Evolutionary conservation across 2,888 invertebrate genomes (phyloP), one percentile per base, ranked within the genome.

Genomic region (Cheilosia vernalis): DNA sequence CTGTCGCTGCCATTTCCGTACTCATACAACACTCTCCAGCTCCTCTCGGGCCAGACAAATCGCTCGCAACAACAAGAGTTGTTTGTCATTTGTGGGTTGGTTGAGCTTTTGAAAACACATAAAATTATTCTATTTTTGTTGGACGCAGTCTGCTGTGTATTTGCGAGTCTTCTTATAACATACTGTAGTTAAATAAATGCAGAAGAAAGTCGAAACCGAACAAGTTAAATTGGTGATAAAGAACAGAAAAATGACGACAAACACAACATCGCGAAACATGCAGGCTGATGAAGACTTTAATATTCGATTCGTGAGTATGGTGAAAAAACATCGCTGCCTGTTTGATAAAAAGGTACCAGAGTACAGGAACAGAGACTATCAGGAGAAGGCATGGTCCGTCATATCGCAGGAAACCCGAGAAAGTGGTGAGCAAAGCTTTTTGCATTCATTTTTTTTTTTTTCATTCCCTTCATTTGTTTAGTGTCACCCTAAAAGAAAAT

Each of bases 221-320:
- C 66, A 72, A 60, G 33, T 42, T 44, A 40, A 82, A 58, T 40
- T 60, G 19, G 33, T 64, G 10, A 51, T 72, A 56, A 66, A 78
- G 53, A 73, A 61, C 40, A 63, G 55, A 44, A 73, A 77, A 77
- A 77, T 85, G 76, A 72, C 76, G 60, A 88, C 88, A 84, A 88
- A 87, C 56, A 88, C 87, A 60, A 88, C 89, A 83, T 88, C 88
- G 83, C 90, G 90, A 73, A 90, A 90, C 78, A 93, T 93, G 93
- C 92, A 90, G 87, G 92, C 93, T 84, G 92, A 92, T 87, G 92
- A 92, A 84, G 90, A 91, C 78, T 90, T 92, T 76, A 92, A 93
- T 90, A 91, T 92, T 51, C 90, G 91, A 55, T 93, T 93, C 87
- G 93, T 93, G 84, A 92, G 93, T 88, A 91, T 93, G 87, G 91